Conservation (phyloP, 2,888 invertebrate species). For the Atherix ibis region DNA sequence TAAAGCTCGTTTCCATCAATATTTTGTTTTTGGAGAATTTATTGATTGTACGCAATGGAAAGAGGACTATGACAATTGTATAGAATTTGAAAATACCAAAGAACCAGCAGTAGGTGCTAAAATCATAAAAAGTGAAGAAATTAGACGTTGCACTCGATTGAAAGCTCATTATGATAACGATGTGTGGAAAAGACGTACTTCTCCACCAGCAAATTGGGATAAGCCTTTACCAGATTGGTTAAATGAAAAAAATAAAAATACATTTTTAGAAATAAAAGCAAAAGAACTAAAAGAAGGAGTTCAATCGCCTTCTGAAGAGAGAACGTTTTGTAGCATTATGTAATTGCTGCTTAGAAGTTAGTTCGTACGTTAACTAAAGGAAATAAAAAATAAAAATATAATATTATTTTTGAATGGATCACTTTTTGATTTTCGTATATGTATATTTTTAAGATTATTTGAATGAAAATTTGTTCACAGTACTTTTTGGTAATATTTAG, state of each 20-base stretch:
- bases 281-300: constrained; percentile 39
- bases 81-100: constrained; percentile 44
- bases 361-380: too few species aligned
- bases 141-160: constrained; percentile 45
- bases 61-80: constrained; percentile 58
- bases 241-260: constrained; percentile 45
- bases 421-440: too few species aligned
- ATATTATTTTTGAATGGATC: too few species aligned
- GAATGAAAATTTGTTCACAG: too few species aligned
- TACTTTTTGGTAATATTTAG: too few species aligned
- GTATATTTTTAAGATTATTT: too few species aligned
- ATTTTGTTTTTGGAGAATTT: constrained; percentile 60
- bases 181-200: constrained; percentile 58
- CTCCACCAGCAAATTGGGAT: constrained; percentile 69
- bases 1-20: constrained; percentile 66
- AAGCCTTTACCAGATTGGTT: constrained; percentile 65
- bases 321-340: constrained; percentile 6
- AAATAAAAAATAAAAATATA: too few species aligned
- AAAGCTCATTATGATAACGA: constrained; percentile 54
- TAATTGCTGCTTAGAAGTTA: too few species aligned
- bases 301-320: constrained; percentile 13
- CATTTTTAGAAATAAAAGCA: constrained; percentile 48
- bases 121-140: constrained; percentile 55
- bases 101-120: constrained; percentile 45
- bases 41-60: constrained; percentile 68